Evolutionary conservation across 1,140 invertebrate genomes (phyloP), one percentile per base, ranked within the genome.

Genomic region (Drosophila chauvacae): DNA sequence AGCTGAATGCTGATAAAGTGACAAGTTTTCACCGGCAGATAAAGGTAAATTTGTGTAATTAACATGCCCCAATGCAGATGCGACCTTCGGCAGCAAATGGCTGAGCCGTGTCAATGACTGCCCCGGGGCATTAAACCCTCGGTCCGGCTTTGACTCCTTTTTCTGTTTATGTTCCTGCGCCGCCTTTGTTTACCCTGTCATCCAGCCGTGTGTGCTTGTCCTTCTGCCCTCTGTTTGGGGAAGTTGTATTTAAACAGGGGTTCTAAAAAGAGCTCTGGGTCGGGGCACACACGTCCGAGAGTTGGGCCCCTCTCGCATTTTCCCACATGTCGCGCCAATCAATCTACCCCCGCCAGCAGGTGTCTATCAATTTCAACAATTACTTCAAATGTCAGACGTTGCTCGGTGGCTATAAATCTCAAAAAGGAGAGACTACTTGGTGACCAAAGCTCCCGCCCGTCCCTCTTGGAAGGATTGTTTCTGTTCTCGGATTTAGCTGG

Each of bases 351-450:
- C 63, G 28, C 61, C 26, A 72, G 78, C 63, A 56, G 42, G 62
- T 72, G 79, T 86, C 82, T 71, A 78, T 82, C 83, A 86, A 77
- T 76, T 87, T 76, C 71, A 62, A 68, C 84, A 84, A 81, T 83
- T 80, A 75, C 85, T 75, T 82, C 60, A 57, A 78, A 78, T 71
- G 69, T 66, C 69, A 64, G 70, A 74, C 62, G 30, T 74, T 53
- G 68, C 39, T 33, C 41, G 63, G 23, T 44, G 65, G 23, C 61
- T 42, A 88, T 87, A 88, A 88, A 88, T 87, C 84, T 88, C 77
- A 76, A 72, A 74, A 76, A 53, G 70, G 66, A 51, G 71, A 77
- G 56, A 82, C 79, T 73, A 63, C 64, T 65, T 83, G 56, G 58
- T 72, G 79, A 68, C 71, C 66, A 85, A 18, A 30, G 37, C 33